A percentile compares a stretch with the other conserved stretches of the same genome.
Evolutionary conservation across 2,797 vertebrate species (phyloP).

Genomic region (Melanotaenia maccullochi): DNA sequence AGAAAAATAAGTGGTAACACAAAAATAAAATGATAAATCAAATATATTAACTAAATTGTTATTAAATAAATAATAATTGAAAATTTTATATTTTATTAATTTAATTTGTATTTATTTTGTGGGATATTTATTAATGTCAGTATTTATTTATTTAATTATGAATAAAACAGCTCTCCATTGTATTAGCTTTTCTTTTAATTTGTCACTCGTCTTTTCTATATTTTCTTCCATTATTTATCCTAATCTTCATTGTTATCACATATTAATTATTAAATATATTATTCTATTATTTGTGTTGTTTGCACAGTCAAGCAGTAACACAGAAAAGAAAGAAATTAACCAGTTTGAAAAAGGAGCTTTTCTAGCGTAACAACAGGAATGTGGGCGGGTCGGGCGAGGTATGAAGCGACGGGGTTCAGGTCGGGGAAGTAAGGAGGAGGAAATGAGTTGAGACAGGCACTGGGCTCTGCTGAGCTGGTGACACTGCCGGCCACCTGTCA

Average conservation of each 20-base stretch:
- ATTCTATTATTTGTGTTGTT: constrained; percentile 8
- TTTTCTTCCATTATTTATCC: not conserved
- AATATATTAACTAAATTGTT: too few relatives aligned
- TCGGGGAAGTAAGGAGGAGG: constrained; percentile 62
- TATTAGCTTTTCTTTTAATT: too few relatives aligned
- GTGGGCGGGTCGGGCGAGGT: constrained; percentile 33
- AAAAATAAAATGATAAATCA: too few relatives aligned
- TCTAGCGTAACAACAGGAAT: constrained; percentile 44
- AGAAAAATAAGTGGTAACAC: too few relatives aligned
- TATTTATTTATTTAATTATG: too few relatives aligned
- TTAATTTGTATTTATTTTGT: too few relatives aligned
- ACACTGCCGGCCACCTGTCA: constrained; percentile 77
- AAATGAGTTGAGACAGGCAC: constrained; percentile 76
- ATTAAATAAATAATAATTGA: too few relatives aligned
- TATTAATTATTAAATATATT: not conserved
- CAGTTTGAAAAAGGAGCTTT: constrained; percentile 7
- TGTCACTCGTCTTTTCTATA: too few relatives aligned
- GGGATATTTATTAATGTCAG: too few relatives aligned
- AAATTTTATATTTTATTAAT: not conserved
- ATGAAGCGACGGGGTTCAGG: constrained; percentile 52
- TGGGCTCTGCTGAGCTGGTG: constrained; percentile 74
- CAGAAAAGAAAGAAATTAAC: not conserved
- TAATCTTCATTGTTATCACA: too few relatives aligned
- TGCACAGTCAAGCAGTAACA: constrained; percentile 11
- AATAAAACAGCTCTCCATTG: too few relatives aligned